Base-by-base conservation (phyloP, 1,140 invertebrate species). In the Drosophila tsacasi region DNA sequence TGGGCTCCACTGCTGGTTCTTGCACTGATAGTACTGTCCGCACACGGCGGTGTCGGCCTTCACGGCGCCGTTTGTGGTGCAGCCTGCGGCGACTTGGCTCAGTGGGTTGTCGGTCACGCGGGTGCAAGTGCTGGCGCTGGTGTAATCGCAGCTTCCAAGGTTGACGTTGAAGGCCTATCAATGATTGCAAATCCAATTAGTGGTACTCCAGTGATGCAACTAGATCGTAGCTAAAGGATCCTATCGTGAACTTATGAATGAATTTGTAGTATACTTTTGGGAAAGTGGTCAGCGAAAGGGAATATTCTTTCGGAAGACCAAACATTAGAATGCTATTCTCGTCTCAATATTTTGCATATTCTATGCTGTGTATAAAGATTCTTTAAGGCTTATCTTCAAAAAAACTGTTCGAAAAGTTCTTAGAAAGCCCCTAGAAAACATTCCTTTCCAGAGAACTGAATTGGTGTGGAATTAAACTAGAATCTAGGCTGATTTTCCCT, bases 11-110 rank as follows among this genome's bases (percentile, higher is more conserved):
- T 17, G 3, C 2, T 13, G 9, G n/a, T 42, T 64, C 9, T 55
- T 17, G 68, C 83, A 87, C 9, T 15, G 10, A 9, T 52, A 54
- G 19, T 78, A 87, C 23, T 25, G 63, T 35, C 76, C 77, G 32
- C 83, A 87, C 0, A 52, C 27, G 0, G 0, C 23, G 5, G 2
- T 0, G 35, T 68, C 44, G n/a, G n/a, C 1, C 8, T 17, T 13
- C 1, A 1, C 0, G 0, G 3, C n/a, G 3, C 61, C 64, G 0
- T 0, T 3, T 0, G 0, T 15, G 0, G 4, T 5, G 49, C 82
- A 85, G 8, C 10, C 3, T 1, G 6, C 12, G 1, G 71, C 25
- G 10, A 21, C 17, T 8, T 58, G 25, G n/a, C 62, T 39, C 12
- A 78, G 23, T 0, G n/a, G 15, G 6, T 17, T 1, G 0, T 30